Percentiles rank a stretch among this genome's conserved stretches.
These are phyloP conservation scores for Spermophilus dauricus DNA, from an alignment of 2,113 vertebrate species.

Conservation along the genomic window DNA sequence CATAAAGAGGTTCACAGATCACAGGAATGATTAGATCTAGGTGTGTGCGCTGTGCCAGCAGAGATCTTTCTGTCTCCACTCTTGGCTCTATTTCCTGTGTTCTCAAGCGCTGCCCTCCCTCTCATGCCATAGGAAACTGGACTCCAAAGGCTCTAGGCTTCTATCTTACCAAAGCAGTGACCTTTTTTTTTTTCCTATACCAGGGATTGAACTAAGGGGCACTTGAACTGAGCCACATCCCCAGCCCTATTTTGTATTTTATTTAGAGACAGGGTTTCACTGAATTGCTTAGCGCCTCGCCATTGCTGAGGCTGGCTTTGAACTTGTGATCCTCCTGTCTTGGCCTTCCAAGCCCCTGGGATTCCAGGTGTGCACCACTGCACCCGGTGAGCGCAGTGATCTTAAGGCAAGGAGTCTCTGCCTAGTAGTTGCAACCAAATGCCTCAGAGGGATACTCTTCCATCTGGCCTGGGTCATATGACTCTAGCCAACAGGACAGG, in stretches of 20 bases:
- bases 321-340: no score
- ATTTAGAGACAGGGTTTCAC: no score
- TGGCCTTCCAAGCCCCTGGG: no score
- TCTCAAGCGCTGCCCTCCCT: neutral
- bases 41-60: neutral
- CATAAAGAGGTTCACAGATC: neutral
- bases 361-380: no score
- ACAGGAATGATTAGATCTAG: neutral
- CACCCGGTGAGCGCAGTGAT: neutral
- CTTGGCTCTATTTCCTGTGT: neutral
- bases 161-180: neutral
- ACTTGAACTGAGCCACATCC: no score
- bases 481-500: neutral
- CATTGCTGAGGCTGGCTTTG: no score
- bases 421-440: neutral
- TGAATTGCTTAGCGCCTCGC: no score
- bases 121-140: neutral
- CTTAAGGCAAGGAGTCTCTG: neutral
- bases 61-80: neutral
- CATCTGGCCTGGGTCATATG: neutral
- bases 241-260: no score
- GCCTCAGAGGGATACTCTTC: neutral
- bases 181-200: neutral
- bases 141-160: neutral
- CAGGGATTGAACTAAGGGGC: no score